Evolutionary conservation across 2,888 invertebrate genomes (phyloP), one percentile per base, ranked within the genome.

Genomic region (Pristionchus japonicus): DNA sequence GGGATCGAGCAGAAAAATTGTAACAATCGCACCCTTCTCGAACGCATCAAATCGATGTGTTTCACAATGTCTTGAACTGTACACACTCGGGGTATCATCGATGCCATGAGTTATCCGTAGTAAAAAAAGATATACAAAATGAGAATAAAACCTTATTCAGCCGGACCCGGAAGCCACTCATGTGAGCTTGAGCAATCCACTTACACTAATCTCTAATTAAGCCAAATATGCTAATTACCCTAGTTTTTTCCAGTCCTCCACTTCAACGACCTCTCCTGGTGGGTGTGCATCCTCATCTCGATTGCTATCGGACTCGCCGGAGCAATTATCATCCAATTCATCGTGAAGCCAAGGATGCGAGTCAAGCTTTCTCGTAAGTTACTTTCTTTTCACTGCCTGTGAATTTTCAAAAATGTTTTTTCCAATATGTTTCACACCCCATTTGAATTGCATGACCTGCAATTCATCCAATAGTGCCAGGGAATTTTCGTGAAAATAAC

Each of bases 241-340:
- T 43, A 40, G 40, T 37, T 20, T 52, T 9, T 43, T 95, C 80
- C 95, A 97, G 97, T 98, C 94, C 95, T 99, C 91, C 96, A 96
- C 93, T 97, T 98, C 96, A 97, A 98, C 95, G 96, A 96, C 91
- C 96, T 98, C 92, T 97, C 98, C 3, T 95, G 97, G 93, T 98
- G 98, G 97, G 96, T 96, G 88, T 97, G 97, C 37, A 93, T 97
- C 88, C 95, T 96, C 34, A 95, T 96, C n/a, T 96, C 97, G 61
- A 92, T 96, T 89, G 96, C 95, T 17, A 95, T 97, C 64, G 97
- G 97, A 0, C 23, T 57, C 23, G 23, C 57, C 23, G 57, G 20
- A 2, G 92, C 91, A 0, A 27, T 88, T 6, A 37, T 91, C 43
- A 88, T 91, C 61, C 88, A 90, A 27, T 90, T 92, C 83, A 27